These are phyloP conservation scores for Silurus lanzhouensis DNA, from an alignment of 2,797 vertebrate genomes.

Conservation along the genomic window DNA sequence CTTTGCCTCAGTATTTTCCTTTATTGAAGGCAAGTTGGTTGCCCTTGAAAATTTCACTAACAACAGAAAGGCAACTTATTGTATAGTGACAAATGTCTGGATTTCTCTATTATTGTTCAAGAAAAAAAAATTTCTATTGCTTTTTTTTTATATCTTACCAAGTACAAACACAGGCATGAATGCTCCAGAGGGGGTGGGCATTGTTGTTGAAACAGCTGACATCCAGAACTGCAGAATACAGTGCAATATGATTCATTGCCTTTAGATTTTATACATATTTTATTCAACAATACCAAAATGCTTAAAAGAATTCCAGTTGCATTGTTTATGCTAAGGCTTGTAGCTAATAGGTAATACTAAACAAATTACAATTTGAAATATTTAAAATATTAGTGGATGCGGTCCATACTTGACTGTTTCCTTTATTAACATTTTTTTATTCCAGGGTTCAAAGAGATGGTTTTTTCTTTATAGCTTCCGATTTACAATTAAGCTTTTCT, in stretches of 20 bases:
- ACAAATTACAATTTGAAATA: background rate
- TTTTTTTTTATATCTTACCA: constrained; percentile 73
- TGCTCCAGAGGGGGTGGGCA: constrained; percentile 94
- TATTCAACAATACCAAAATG: background rate
- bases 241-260: background rate
- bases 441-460: background rate
- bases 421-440: background rate
- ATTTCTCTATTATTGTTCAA: background rate
- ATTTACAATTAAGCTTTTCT: background rate
- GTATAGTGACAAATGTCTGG: background rate
- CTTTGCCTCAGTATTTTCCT: too few species aligned
- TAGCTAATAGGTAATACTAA: background rate
- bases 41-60: background rate
- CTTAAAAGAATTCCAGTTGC: background rate
- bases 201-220: constrained; percentile 91
- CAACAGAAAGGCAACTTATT: background rate
- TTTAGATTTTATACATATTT: background rate
- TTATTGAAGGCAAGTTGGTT: background rate
- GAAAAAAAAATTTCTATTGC: background rate
- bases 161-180: constrained; percentile 97
- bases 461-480: background rate
- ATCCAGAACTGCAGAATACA: constrained; percentile 86
- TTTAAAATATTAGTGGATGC: background rate
- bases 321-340: background rate
- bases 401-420: background rate